phyloP scores from a whole-genome alignment of 1,140 invertebrate species.

The Vollenhovia emeryi region DNA sequence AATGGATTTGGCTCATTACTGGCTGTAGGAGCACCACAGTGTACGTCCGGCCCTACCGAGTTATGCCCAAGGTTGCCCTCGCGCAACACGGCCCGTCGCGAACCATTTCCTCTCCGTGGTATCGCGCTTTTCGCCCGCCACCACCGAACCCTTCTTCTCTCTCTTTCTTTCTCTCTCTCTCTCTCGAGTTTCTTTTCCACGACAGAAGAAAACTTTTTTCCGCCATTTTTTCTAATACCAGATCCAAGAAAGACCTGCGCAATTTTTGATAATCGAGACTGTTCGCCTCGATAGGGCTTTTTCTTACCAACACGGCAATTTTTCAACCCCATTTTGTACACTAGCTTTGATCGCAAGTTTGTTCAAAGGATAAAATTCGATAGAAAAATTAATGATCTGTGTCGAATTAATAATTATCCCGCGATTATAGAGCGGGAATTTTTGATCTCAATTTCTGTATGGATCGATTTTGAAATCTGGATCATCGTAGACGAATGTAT shows the following conservation, averaged over 20 bases:
- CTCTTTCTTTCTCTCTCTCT: not conserved
- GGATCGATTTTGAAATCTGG: not conserved
- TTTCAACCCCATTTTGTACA: not conserved
- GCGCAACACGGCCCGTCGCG: conserved; percentile 49
- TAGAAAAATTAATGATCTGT: not conserved
- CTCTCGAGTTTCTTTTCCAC: not conserved
- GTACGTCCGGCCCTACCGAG: conserved; percentile 61
- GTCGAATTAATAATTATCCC: too few relatives aligned
- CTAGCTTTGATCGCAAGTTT: not conserved
- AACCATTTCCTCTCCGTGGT: conserved; percentile 51
- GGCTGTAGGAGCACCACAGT: conserved; percentile 45
- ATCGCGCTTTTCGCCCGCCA: conserved; percentile 33
- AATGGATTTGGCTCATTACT: conserved; percentile 78
- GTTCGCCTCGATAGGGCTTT: not conserved
- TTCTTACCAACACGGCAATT: not conserved
- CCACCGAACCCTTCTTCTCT: not conserved
- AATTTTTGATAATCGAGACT: not conserved
- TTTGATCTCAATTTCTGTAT: not conserved
- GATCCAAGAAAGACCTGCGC: not conserved
- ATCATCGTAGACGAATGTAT: too few relatives aligned
- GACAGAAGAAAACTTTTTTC: not conserved
- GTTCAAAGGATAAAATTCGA: not conserved
- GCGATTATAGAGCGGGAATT: not conserved
- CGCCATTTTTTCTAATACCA: not conserved
- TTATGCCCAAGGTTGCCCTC: conserved; percentile 69